These are phyloP conservation scores for Zaprionus bogoriensis DNA, from an alignment of 2,888 invertebrate genomes.

Conservation along the genomic window DNA sequence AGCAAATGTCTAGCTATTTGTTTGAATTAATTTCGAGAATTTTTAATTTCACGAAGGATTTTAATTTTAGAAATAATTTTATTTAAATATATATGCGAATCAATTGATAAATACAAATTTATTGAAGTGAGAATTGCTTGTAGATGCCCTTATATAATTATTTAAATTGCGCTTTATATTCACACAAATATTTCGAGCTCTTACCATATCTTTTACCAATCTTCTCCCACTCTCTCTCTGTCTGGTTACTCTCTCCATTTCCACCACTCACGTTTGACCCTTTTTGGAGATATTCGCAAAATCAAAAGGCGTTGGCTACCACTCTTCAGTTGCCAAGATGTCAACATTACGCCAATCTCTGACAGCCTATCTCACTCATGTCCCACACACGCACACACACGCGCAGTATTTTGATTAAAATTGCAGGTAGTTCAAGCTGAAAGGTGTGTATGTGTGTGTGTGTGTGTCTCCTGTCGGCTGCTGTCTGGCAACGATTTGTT, in stretches of 20 bases:
- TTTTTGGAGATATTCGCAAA: not conserved
- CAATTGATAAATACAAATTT: no score
- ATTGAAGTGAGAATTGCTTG: no score
- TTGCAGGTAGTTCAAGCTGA: slow-evolving; percentile 35
- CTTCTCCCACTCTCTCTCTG: not conserved
- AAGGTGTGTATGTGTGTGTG: slow-evolving; percentile 14
- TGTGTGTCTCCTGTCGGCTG: slow-evolving; percentile 24
- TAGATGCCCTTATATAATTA: no score
- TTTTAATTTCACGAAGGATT: no score
- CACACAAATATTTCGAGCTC: not conserved
- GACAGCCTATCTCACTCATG: slow-evolving; percentile 56
- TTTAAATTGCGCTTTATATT: not conserved
- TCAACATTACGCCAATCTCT: slow-evolving; percentile 64
- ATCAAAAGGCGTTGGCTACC: slow-evolving; percentile 33
- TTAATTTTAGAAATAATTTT: no score
- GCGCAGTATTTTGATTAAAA: slow-evolving; percentile 49
- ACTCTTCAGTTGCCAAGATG: slow-evolving; percentile 49
- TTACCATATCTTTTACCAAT: not conserved
- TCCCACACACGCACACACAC: slow-evolving; percentile 16
- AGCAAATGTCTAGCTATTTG: slow-evolving; percentile 17
- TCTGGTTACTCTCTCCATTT: not conserved
- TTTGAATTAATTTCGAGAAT: not conserved
- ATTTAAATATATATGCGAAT: no score
- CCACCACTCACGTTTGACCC: slow-evolving; percentile 17
- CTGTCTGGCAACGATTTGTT: slow-evolving; percentile 57